Evolutionary conservation across 1,140 invertebrate genomes (phyloP), one percentile per base, ranked within the genome.

Genomic region (Brachionus plicatilis): DNA sequence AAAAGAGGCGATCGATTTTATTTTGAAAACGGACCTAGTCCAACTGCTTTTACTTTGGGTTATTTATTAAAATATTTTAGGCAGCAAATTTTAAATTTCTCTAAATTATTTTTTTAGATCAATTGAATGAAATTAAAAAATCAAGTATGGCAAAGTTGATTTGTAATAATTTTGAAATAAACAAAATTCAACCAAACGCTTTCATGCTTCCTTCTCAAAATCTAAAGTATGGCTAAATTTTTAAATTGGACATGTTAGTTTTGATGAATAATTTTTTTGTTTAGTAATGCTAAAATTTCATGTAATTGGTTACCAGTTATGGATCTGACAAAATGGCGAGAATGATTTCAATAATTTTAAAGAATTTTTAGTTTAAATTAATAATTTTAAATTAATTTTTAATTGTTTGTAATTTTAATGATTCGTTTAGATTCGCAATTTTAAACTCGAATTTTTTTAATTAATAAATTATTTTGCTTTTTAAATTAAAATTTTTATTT

Each of bases 1-100:
- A 93, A 95, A 85, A 91, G 93, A 85, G 97, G 96, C 68, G 97
- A 99, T 89, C 92, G 96, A 87, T 98, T 97, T 89, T 99, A 96
- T 95, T 98, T 96, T 87, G 96, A 98, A 47, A 92, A 84, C 53
- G 82, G 82, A 12, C 60, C 60, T 29, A 53, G 82, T 70, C 65
- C 66, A 12, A 70, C 65, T 33, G 82, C 60, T 14, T 84, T 84
- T 60, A 70, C 29, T 3, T 29, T 82, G 14, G 68, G 68, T 72
- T 45, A 14, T 27, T 9, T 2, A 37, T 37, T 37, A 7, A 37
- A 37, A 37, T 6, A 37, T 37, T 37, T 37, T 3, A 6, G 7
- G 33, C 4, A 37, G 6, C 4, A 6, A 6, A 37, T 37, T 7
- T 6, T 4, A 24, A 20, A 20, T 6, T 24, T 27, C 6, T 7